Base-by-base conservation (phyloP, 2,888 invertebrate genomes). In the Coremacera marginata region DNA sequence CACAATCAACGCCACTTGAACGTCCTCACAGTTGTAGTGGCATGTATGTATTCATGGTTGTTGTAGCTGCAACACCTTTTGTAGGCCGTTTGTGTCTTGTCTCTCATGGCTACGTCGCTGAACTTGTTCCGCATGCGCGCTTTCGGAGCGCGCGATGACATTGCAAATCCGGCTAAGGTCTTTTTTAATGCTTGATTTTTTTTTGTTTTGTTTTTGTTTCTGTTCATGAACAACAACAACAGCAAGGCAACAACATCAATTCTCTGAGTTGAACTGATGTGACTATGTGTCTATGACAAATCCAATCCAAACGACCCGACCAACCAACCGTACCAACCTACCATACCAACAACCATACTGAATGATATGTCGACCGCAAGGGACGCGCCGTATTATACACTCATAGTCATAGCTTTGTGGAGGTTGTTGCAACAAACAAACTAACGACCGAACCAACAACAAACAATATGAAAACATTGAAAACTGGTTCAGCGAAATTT, bases 401-500 rank as follows among this genome's bases (percentile, higher is more conserved):
- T 73, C 62, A 25, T 22, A 60, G 44, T 22, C 57, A 44, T 44
- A 67, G 51, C 85, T 84, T 82, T 85, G 83, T 83, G 86, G 85
- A 85, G 86, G 86, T 82, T 86, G 83, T 49, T 44, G 57, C 16
- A 55, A 44, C 44, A 44, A 44, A 44, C 44, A 11, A 11, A 44
- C 16, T 49, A 49, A 14, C 22, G 49, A 19, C 62, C 52, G 34
- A 22, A 16, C 19, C 1, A 16, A 19, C 25, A 34, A 31, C 31
- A 31, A 31, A n/a, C 80, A 82, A 81, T 83, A 85, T 84, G 82
- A 85, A 86, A 85, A 84, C 85, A 86, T 85, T 86, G 85, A 84
- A 83, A 86, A 85, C 85, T 86, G 85, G 85, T 85, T 85, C 86
- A 84, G 83, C 84, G 83, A 84, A 85, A 86, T 86, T 86, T 57